These are phyloP conservation scores for Agrochola lota DNA, from an alignment of 2,888 invertebrate genomes.

Conservation along the genomic window DNA sequence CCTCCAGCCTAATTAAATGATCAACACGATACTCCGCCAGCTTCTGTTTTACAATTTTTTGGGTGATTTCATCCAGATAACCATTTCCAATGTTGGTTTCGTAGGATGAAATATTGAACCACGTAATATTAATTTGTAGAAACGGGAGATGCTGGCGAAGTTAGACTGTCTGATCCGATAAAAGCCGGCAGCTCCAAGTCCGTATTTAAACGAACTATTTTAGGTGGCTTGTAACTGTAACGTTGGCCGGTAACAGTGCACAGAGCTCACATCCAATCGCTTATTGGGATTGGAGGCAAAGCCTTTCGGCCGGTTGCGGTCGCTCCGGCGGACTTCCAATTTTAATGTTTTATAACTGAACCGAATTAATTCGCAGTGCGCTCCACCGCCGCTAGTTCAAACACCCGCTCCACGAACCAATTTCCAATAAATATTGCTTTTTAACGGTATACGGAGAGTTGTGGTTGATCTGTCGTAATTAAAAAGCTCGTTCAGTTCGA, in stretches of 20 bases:
- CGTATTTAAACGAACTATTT: slow-evolving; percentile 82
- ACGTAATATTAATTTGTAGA: slow-evolving; percentile 57
- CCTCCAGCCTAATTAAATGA: slow-evolving; percentile 78
- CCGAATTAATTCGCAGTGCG: slow-evolving; percentile 77
- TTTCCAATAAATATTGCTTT: slow-evolving; percentile 80
- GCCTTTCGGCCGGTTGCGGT: slow-evolving; percentile 73
- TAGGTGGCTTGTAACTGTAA: slow-evolving; percentile 71
- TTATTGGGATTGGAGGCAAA: slow-evolving; percentile 81
- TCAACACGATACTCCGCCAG: slow-evolving; percentile 69
- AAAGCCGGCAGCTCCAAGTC: slow-evolving; percentile 73
- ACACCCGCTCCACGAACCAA: slow-evolving; percentile 72
- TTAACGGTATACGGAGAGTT: slow-evolving; percentile 74
- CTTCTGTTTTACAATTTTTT: slow-evolving; percentile 44
- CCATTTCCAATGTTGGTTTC: slow-evolving; percentile 10
- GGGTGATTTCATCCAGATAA: slow-evolving; percentile 68
- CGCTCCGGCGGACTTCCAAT: slow-evolving; percentile 72
- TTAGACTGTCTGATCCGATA: slow-evolving; percentile 82
- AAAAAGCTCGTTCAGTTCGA: slow-evolving; percentile 74
- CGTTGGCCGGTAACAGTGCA: slow-evolving; percentile 64
- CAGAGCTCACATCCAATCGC: slow-evolving; percentile 75
- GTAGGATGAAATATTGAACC: slow-evolving; percentile 52
- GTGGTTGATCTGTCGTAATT: slow-evolving; percentile 77
- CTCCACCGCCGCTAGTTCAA: slow-evolving; percentile 70
- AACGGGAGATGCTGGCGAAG: slow-evolving; percentile 65
- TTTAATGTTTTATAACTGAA: slow-evolving; percentile 82